These are phyloP conservation scores for Rhopilema esculentum DNA, from an alignment of 30 jellyfish, hydroid and myxozoan genomes.

Conservation along the genomic window DNA sequence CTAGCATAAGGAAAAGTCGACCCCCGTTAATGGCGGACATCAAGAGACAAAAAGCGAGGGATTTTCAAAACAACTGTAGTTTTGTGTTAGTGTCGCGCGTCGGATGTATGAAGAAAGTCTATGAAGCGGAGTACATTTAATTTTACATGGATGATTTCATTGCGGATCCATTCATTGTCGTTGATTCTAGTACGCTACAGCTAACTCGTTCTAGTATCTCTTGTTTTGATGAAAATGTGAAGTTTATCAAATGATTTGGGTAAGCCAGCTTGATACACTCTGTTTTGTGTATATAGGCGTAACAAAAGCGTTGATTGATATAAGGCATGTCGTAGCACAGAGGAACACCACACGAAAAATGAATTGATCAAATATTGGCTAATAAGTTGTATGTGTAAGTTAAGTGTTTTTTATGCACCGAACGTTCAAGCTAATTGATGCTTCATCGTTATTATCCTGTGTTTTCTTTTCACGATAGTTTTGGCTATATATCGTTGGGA, in stretches of 20 bases:
- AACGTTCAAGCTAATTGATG: background rate
- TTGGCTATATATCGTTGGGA: too few relatives aligned
- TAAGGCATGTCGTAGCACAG: background rate
- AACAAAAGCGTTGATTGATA: too few relatives aligned
- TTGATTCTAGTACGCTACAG: background rate
- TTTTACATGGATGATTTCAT: background rate
- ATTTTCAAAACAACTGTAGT: constrained; percentile 23
- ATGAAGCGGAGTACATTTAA: background rate
- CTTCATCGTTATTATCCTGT: background rate
- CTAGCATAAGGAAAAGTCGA: background rate
- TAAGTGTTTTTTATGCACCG: background rate
- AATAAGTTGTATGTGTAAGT: background rate
- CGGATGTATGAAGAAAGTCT: background rate
- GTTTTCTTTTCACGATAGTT: background rate
- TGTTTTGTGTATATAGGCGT: too few relatives aligned
- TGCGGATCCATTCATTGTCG: background rate
- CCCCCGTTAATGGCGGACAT: constrained; percentile 9
- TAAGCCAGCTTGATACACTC: background rate
- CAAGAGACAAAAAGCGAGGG: constrained; percentile 42
- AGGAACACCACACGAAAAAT: background rate
- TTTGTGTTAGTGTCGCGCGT: constrained; percentile 29
- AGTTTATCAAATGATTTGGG: background rate
- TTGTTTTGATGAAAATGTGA: background rate
- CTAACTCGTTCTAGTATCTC: background rate
- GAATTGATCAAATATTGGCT: background rate